Evolutionary conservation across 2,113 vertebrate genomes (phyloP).

Genomic region (Sylvicapra grimmia): DNA sequence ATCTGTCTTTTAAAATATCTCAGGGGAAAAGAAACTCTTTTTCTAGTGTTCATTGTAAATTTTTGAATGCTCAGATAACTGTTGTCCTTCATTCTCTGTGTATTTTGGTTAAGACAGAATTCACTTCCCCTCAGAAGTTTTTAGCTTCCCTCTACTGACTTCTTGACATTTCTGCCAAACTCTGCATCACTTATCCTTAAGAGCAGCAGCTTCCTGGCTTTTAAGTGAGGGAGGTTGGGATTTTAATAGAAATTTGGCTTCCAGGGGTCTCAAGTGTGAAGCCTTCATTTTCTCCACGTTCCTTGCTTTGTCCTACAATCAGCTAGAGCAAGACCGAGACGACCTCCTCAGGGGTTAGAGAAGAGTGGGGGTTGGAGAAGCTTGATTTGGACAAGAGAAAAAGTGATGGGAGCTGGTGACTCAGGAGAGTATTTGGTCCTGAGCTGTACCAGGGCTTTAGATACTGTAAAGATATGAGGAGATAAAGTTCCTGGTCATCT

Average conservation of each 20-base stretch:
- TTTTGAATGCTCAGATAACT: conserved; percentile 18
- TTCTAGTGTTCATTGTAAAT: not conserved
- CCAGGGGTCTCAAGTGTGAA: conserved; percentile 58
- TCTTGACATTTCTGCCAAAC: conserved; percentile 50
- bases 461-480: not conserved
- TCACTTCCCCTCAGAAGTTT: not conserved
- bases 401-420: conserved; percentile 12
- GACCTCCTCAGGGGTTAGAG: conserved; percentile 26
- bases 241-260: conserved; percentile 62
- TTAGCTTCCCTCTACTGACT: conserved; percentile 46
- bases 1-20: conserved; percentile 18
- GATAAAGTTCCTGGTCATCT: not conserved
- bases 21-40: not conserved
- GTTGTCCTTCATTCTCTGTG: not conserved
- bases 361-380: not conserved
- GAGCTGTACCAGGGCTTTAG: not conserved
- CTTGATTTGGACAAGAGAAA: conserved; percentile 33
- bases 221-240: conserved; percentile 36
- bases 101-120: conserved; percentile 28
- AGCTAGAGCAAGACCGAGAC: conserved; percentile 37
- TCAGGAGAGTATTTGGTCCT: conserved; percentile 12
- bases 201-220: conserved; percentile 51
- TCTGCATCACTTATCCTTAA: conserved; percentile 54
- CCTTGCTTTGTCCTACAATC: conserved; percentile 56
- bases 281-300: conserved; percentile 63